Conservation (phyloP, 2,113 vertebrate genomes). For the Grus americana region DNA sequence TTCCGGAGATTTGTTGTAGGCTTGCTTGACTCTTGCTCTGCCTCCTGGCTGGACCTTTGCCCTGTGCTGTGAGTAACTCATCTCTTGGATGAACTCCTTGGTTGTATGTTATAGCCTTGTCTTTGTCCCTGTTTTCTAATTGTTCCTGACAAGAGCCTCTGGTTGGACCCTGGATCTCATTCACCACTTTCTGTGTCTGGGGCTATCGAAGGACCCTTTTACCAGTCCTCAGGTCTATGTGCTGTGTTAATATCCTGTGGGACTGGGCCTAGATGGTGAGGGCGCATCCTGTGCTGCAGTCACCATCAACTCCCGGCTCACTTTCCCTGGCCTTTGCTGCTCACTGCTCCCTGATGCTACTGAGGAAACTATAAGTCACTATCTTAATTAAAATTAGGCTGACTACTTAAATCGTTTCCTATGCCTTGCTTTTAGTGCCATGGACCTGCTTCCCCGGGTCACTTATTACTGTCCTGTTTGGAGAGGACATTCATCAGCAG, state of each 20-base stretch:
- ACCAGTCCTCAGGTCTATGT: neutral
- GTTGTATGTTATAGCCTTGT: neutral
- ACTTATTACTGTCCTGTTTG: neutral
- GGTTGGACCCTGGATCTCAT: neutral
- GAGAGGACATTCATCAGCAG: neutral
- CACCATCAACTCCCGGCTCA: neutral
- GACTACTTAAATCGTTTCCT: neutral
- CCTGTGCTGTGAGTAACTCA: fast-evolving
- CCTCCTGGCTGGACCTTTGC: neutral
- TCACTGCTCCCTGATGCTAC: neutral
- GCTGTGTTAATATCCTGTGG: neutral
- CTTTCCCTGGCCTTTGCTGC: neutral
- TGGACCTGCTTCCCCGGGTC: neutral
- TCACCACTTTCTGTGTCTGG: neutral
- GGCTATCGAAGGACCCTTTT: neutral
- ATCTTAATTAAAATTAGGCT: neutral
- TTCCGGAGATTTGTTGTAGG: neutral
- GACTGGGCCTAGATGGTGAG: neutral
- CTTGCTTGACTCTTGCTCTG: neutral
- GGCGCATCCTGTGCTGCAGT: fast-evolving
- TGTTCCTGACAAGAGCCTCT: neutral
- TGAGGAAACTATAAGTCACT: neutral
- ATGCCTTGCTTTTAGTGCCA: neutral
- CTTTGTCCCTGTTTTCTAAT: neutral
- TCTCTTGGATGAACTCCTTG: neutral